phyloP scores from a whole-genome alignment of 1,140 invertebrate species.

The Ceratina australensis region DNA sequence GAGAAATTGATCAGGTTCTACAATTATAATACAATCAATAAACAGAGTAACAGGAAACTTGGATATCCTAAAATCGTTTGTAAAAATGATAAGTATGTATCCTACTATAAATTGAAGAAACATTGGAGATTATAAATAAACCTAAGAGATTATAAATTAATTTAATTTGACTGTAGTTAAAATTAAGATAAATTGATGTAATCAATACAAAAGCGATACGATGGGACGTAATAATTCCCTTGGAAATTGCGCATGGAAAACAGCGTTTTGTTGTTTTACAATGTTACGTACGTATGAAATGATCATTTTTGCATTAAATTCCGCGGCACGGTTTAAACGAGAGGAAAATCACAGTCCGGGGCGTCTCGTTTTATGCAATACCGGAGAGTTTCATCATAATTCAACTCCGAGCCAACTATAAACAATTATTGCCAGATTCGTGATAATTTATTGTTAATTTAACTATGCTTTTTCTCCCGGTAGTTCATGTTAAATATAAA shows the following conservation, averaged over 20 bases:
- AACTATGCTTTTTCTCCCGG: constrained; percentile 35
- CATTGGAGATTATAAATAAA: too few species aligned
- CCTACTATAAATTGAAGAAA: too few species aligned
- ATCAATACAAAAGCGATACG: too few species aligned
- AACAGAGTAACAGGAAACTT: too few species aligned
- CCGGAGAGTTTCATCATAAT: not conserved
- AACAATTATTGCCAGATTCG: constrained; percentile 27
- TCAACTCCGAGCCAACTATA: constrained; percentile 19
- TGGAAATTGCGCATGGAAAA: not conserved
- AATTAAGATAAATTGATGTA: too few species aligned
- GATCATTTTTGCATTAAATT: constrained; percentile 8
- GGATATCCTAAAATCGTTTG: too few species aligned
- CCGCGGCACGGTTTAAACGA: not conserved
- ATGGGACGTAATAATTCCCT: not conserved
- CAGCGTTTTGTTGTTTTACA: not conserved
- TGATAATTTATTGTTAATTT: constrained; percentile 33
- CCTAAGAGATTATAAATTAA: too few species aligned
- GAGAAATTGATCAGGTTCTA: too few species aligned
- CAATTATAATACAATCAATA: too few species aligned
- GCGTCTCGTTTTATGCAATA: not conserved
- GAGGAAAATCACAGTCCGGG: not conserved
- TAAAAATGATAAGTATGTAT: too few species aligned
- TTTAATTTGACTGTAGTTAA: too few species aligned
- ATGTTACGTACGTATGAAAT: constrained; percentile 2
- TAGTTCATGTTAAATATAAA: constrained; percentile 13